Evolutionary conservation across 2,113 vertebrate genomes (phyloP).

Genomic region (Sinocyclocheilus grahami): DNA sequence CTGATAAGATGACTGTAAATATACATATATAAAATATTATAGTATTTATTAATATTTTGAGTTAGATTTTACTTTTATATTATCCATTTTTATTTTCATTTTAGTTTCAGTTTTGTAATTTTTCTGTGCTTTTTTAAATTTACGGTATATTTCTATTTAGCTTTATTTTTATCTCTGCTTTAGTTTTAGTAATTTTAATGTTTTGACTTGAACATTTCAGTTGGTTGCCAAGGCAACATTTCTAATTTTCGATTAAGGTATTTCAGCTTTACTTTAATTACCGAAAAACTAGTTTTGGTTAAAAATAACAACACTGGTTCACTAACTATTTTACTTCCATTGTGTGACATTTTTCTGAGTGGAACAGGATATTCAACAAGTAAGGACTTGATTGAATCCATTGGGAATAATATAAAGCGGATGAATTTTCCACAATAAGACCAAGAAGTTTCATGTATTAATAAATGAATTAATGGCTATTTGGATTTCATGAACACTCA

Average conservation of each 20-base stretch:
- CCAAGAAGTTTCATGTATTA: background rate
- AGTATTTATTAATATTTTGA: too few relatives aligned
- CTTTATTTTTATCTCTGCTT: background rate
- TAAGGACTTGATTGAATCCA: background rate
- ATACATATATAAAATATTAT: too few relatives aligned
- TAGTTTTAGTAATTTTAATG: background rate
- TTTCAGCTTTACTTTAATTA: background rate
- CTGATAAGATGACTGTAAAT: too few relatives aligned
- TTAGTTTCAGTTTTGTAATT: background rate
- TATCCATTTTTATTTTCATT: background rate
- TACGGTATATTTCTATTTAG: background rate
- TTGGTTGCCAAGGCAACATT: background rate
- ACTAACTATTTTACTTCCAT: background rate
- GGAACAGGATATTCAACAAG: background rate
- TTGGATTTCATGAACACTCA: slow-evolving; percentile 59
- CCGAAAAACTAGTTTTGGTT: too few relatives aligned
- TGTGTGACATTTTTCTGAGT: background rate
- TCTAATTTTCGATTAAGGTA: too few relatives aligned
- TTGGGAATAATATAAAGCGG: background rate
- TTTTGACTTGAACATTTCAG: background rate
- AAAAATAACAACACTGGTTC: background rate
- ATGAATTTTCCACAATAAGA: background rate
- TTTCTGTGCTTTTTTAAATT: background rate
- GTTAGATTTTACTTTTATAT: background rate
- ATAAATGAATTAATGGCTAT: background rate